These are phyloP conservation scores for Ruditapes philippinarum DNA, from an alignment of 1,140 invertebrate genomes.

Conservation along the genomic window DNA sequence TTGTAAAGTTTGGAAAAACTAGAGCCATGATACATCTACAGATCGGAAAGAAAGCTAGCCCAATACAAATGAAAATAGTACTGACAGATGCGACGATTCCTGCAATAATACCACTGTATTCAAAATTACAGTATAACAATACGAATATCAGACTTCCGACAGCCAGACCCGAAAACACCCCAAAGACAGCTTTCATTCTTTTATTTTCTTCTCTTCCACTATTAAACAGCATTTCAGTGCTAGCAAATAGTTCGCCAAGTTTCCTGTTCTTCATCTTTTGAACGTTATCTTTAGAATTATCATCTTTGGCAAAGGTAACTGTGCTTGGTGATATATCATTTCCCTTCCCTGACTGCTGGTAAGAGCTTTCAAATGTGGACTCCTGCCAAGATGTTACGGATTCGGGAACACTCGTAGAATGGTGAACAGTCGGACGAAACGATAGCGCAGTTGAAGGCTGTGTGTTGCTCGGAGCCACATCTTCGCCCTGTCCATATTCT, in stretches of 20 bases:
- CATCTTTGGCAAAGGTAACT: neutral
- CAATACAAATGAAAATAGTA: slow-evolving; percentile 38
- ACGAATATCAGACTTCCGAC: slow-evolving; percentile 38
- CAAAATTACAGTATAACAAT: slow-evolving; percentile 29
- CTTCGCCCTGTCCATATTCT: too few relatives aligned
- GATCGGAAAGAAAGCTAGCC: neutral
- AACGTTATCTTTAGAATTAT: neutral
- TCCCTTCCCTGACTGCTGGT: neutral
- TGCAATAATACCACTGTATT: slow-evolving; percentile 29
- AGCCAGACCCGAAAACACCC: neutral
- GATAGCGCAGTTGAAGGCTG: neutral
- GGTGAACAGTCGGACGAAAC: neutral
- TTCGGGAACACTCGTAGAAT: neutral
- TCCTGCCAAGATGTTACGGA: neutral
- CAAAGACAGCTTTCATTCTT: slow-evolving; percentile 38
- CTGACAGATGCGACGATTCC: slow-evolving; percentile 15
- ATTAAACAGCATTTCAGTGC: slow-evolving; percentile 33
- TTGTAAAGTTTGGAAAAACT: slow-evolving; percentile 56
- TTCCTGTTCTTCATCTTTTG: neutral
- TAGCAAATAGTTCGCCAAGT: neutral
- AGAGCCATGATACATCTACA: slow-evolving; percentile 57
- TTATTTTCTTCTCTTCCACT: slow-evolving; percentile 56
- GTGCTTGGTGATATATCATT: neutral
- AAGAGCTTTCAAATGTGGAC: neutral
- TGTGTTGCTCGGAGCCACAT: neutral